Evolutionary conservation across 1,140 invertebrate species (phyloP), one percentile per base, ranked within the genome.

Genomic region (Saxidomus purpurata): DNA sequence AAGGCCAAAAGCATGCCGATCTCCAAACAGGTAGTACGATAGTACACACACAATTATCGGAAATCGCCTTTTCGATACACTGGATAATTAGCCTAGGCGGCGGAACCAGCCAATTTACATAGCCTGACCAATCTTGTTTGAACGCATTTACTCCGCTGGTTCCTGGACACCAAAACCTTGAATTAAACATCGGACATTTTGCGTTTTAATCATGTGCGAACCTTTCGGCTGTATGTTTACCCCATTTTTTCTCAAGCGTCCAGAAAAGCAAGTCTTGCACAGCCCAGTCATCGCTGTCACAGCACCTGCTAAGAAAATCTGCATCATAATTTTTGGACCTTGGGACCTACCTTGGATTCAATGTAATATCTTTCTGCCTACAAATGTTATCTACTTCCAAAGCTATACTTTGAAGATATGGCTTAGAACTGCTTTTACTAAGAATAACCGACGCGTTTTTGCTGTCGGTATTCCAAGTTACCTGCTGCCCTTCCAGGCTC

Each of bases 351-450:
- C 4, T 13, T 15, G 80, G 25, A 17, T 61, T 38, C 19, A 82
- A 17, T 1, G 1, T n/a, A 4, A 82, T 82, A 47, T 38, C 19
- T 4, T 43, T 61, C n/a, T 36, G 11, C 31, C 19, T 36, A 47
- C 80, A 82, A 9, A 82, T 15, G 11, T 61, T 34, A 49, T 82
- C 49, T 38, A 82, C 40, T 19, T 38, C 25, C 13, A 82, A 19
- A 36, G 80, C 80, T 15, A 82, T 38, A 17, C 63, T 25, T n/a
- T 82, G 76, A n/a, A 80, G 34, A 55, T 52, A 80, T 28, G 76
- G 76, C 31, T 80, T 80, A 34, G 15, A 34, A 52, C 76, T 80
- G 19, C 52, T 47, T 2, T 52, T 52, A 49, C 22, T 55, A 9
- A 80, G 17, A 34, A 80, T 80, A 3, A n/a, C 4, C 40, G 43